Conservation (phyloP, 2,888 invertebrate genomes). For the Camponotus fellah region DNA sequence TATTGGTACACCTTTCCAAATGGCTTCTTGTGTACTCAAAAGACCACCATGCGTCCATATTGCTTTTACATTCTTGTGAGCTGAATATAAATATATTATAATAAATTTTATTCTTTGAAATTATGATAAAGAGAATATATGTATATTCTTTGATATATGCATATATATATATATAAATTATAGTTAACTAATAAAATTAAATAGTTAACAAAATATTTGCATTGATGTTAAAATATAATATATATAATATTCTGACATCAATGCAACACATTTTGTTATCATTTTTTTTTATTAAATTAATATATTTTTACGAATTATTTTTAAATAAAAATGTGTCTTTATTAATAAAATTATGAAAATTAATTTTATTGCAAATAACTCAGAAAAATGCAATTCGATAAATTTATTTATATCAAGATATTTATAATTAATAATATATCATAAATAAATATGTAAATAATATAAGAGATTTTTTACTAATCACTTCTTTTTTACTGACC, state of each 20-base stretch:
- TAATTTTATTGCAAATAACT: too few species aligned
- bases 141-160: too few species aligned
- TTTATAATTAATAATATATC: neutral
- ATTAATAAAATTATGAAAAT: too few species aligned
- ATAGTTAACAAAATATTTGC: too few species aligned
- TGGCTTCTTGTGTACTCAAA: constrained; percentile 58
- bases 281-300: neutral
- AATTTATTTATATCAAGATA: too few species aligned
- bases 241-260: neutral
- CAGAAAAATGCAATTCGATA: too few species aligned
- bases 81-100: constrained; percentile 35
- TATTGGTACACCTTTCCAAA: constrained; percentile 58
- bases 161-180: too few species aligned
- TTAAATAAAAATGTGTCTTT: neutral
- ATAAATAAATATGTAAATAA: too few species aligned
- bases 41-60: constrained; percentile 60
- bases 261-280: neutral
- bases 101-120: neutral
- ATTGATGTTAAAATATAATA: too few species aligned
- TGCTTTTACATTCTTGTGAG: constrained; percentile 60
- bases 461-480: too few species aligned
- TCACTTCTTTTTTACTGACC: too few species aligned
- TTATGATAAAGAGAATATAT: neutral
- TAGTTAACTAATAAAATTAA: too few species aligned
- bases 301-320: neutral